These are phyloP conservation scores for Semnornis frantzii DNA, from an alignment of 2,113 vertebrate species.

Conservation along the genomic window DNA sequence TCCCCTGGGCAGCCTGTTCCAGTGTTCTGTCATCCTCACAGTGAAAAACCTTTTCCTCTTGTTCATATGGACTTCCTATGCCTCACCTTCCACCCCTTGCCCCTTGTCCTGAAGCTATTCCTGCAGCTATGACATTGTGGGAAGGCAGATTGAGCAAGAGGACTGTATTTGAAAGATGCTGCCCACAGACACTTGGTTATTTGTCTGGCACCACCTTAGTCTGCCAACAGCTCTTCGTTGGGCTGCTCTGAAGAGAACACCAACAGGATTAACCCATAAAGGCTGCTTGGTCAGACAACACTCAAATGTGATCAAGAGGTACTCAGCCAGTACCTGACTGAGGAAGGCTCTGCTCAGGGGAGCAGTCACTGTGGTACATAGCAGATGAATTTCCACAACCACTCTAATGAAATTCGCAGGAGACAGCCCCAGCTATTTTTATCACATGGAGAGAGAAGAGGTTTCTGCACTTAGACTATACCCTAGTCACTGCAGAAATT, in stretches of 20 bases:
- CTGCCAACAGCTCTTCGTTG: neutral
- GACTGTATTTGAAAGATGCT: neutral
- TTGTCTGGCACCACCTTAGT: neutral
- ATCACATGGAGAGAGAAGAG: neutral
- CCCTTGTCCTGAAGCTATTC: neutral
- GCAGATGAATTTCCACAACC: neutral
- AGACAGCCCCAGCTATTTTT: neutral
- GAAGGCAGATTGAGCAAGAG: neutral
- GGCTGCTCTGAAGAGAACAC: neutral
- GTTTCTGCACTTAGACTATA: neutral
- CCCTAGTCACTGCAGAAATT: neutral
- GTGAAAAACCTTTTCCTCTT: too few relatives aligned
- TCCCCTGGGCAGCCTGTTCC: too few relatives aligned
- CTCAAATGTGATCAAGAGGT: neutral
- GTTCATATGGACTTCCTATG: too few relatives aligned
- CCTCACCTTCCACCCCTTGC: too few relatives aligned
- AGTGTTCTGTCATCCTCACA: too few relatives aligned
- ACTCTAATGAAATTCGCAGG: neutral
- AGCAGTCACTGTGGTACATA: neutral
- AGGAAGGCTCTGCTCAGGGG: neutral
- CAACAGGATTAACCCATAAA: fast-evolving
- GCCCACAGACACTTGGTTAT: neutral
- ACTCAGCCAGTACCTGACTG: neutral
- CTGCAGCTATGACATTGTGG: neutral
- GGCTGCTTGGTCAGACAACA: neutral